Evolutionary conservation across 2,113 vertebrate genomes (phyloP).

Genomic region (Arenaria interpres): DNA sequence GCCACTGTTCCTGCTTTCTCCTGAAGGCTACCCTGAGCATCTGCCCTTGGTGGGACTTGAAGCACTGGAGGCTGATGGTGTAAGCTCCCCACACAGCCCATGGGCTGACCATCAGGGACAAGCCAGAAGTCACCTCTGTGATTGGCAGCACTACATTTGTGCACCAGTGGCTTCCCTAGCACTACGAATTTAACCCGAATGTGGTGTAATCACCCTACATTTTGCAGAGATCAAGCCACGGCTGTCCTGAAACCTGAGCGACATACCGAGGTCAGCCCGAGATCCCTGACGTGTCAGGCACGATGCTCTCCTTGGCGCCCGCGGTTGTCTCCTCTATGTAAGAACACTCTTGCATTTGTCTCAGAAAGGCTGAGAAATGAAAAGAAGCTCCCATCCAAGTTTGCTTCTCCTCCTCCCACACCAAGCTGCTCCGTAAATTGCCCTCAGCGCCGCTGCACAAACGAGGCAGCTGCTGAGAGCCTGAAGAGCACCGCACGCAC

Average conservation of each 20-base stretch:
- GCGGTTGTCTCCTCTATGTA: not conserved
- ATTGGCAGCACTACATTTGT: not conserved
- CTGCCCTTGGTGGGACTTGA: not conserved
- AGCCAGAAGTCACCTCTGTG: not conserved
- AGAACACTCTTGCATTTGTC: not conserved
- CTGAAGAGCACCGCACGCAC: accelerated
- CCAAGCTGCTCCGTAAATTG: not conserved
- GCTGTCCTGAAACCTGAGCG: not conserved
- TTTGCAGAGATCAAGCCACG: too few relatives aligned
- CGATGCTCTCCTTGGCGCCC: not conserved
- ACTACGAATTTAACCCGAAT: not conserved
- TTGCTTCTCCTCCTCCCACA: not conserved
- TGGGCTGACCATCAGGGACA: not conserved
- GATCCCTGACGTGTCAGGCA: not conserved
- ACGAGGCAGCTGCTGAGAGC: not conserved
- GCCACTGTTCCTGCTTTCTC: accelerated
- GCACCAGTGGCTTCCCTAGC: not conserved
- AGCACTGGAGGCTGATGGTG: accelerated
- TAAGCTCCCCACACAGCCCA: not conserved
- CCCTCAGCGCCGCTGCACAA: accelerated
- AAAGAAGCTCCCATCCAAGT: not conserved
- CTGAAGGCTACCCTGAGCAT: not conserved
- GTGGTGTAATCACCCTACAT: accelerated
- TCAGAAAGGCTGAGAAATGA: not conserved
- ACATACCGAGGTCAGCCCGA: accelerated